These are phyloP conservation scores for Nycticryphes semicollaris DNA, from an alignment of 2,113 vertebrate genomes.

Conservation along the genomic window DNA sequence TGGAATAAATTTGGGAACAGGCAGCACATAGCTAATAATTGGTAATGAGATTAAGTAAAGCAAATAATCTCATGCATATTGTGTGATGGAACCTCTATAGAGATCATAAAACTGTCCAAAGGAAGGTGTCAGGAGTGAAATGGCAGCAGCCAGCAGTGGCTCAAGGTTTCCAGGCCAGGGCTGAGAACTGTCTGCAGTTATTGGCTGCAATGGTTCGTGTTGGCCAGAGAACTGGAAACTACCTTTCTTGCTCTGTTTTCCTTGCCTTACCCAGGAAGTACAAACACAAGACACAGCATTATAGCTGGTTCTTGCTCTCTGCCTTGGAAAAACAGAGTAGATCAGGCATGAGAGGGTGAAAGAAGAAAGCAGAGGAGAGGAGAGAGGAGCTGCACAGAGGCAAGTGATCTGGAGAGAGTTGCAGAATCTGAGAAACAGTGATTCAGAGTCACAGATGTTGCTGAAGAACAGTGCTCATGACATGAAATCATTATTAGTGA, in stretches of 20 bases:
- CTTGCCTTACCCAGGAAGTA: background rate
- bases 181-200: background rate
- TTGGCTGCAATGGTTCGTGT: background rate
- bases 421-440: background rate
- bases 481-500: background rate
- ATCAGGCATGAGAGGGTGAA: background rate
- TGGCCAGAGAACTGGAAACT: background rate
- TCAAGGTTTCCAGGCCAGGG: background rate
- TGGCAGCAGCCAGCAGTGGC: background rate
- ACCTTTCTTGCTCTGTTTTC: background rate
- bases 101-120: background rate
- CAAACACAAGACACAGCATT: background rate
- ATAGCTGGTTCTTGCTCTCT: background rate
- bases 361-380: background rate
- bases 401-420: background rate
- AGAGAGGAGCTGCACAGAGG: background rate
- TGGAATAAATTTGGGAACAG: background rate
- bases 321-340: background rate
- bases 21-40: background rate
- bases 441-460: background rate
- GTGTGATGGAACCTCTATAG: background rate
- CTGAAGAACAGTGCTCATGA: background rate
- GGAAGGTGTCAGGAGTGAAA: background rate
- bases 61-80: background rate
- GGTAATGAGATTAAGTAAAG: background rate